These are phyloP conservation scores for Podotricha telesiphe DNA, from an alignment of 2,888 invertebrate genomes.

Conservation along the genomic window DNA sequence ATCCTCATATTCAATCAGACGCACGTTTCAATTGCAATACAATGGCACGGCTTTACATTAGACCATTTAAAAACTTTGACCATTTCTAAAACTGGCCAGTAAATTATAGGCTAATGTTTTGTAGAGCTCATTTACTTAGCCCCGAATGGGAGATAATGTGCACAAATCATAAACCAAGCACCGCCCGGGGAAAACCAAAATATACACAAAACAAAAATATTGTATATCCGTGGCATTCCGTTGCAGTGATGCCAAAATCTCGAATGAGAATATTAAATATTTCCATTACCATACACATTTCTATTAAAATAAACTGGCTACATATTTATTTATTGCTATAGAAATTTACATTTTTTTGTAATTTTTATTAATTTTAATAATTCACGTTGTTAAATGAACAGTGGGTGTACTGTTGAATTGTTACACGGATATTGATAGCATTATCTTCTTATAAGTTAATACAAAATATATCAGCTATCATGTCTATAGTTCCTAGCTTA, in stretches of 20 bases:
- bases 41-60: neutral
- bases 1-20: no score
- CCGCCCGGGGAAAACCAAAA: constrained; percentile 42
- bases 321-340: constrained; percentile 35
- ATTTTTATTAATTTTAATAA: constrained; percentile 17
- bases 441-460: no score
- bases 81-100: constrained; percentile 23
- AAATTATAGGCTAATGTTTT: constrained; percentile 32
- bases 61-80: neutral
- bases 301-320: constrained; percentile 41
- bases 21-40: no score
- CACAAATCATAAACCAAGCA: constrained; percentile 41
- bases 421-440: no score
- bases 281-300: constrained; percentile 39
- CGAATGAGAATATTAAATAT: constrained; percentile 43
- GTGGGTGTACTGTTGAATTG: no score
- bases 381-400: constrained; percentile 2
- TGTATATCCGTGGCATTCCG: constrained; percentile 32
- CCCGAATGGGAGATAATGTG: constrained; percentile 38
- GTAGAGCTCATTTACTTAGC: constrained; percentile 42
- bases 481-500: no score
- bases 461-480: no score
- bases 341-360: constrained; percentile 18
- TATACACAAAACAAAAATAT: constrained; percentile 38
- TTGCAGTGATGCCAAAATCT: constrained; percentile 42